Conservation (phyloP, 2,797 vertebrate genomes). For the Phataginus tetradactyla region DNA sequence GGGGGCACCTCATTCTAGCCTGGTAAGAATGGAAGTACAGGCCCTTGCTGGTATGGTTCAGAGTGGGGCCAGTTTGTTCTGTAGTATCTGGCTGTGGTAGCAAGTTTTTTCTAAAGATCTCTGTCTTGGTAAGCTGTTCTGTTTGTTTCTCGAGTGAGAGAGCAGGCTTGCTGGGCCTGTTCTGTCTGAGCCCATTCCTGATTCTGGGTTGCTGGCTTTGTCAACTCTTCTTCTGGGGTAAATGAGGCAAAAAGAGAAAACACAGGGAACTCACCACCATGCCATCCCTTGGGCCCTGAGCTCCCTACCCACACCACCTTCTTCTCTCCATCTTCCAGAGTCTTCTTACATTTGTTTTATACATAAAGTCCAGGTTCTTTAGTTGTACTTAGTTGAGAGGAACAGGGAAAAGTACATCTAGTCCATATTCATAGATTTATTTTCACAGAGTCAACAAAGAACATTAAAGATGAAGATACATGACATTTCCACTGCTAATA, state of each 20-base stretch:
- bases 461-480: neutral
- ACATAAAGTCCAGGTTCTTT: neutral
- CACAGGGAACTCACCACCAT: neutral
- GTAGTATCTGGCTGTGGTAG: neutral
- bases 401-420: neutral
- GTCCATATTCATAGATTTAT: neutral
- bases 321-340: neutral
- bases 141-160: neutral
- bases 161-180: neutral
- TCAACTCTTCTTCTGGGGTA: neutral
- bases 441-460: constrained; percentile 20
- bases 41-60: neutral
- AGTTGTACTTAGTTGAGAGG: neutral
- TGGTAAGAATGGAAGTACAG: neutral
- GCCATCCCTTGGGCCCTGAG: neutral
- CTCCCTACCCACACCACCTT: neutral
- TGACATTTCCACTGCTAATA: neutral
- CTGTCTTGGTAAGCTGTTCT: neutral
- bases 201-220: neutral
- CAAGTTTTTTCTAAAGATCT: constrained; percentile 18
- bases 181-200: neutral
- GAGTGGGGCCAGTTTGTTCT: neutral
- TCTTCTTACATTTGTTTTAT: neutral
- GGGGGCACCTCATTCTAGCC: neutral
- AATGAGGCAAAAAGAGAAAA: neutral